Conservation (phyloP, 1,140 invertebrate genomes). For the Batillaria attramentaria region DNA sequence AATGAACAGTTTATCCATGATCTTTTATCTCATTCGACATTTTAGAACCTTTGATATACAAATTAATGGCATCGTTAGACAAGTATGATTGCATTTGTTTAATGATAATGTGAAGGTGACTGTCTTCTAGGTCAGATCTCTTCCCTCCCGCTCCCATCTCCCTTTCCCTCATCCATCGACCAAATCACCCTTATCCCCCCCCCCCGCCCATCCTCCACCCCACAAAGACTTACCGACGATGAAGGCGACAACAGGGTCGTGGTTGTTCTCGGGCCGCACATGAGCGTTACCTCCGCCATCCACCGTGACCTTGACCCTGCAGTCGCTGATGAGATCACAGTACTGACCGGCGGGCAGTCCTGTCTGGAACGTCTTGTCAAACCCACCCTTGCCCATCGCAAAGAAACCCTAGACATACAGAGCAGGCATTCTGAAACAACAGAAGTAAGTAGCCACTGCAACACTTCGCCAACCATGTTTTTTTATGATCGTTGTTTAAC, state of each 20-base stretch:
- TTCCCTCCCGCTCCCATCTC: too few relatives aligned
- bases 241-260: slow-evolving; percentile 86
- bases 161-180: background rate
- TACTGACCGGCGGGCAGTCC: slow-evolving; percentile 85
- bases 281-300: slow-evolving; percentile 77
- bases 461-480: too few relatives aligned
- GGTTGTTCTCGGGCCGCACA: slow-evolving; percentile 77
- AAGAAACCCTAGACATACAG: slow-evolving; percentile 53
- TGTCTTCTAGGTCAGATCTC: too few relatives aligned
- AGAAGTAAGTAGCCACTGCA: too few relatives aligned
- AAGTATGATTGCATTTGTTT: too few relatives aligned
- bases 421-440: too few relatives aligned
- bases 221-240: slow-evolving; percentile 74
- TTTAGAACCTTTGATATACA: too few relatives aligned
- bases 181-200: background rate
- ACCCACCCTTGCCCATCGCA: slow-evolving; percentile 56
- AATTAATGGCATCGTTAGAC: too few relatives aligned
- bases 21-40: too few relatives aligned
- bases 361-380: background rate
- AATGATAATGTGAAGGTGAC: too few relatives aligned
- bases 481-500: too few relatives aligned
- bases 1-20: too few relatives aligned
- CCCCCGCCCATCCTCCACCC: background rate
- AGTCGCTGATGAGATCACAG: slow-evolving; percentile 88
- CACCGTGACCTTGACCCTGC: slow-evolving; percentile 80